Conservation (phyloP, 2,113 vertebrate genomes). For the Forbesichthys papilliferus region DNA sequence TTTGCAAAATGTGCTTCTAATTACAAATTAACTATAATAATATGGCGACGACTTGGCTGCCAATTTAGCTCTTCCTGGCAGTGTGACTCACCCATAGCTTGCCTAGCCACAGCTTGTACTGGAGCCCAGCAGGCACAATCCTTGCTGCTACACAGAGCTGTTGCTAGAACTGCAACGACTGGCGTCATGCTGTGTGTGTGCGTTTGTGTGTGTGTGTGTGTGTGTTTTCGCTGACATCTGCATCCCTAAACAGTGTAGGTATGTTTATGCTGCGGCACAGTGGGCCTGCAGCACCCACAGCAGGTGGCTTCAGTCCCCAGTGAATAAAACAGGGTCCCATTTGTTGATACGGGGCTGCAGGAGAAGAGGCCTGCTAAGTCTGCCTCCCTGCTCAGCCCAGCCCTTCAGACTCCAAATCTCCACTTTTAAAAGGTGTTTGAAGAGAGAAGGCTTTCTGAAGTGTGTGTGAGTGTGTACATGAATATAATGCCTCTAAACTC, state of each 20-base stretch:
- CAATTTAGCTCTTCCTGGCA: constrained; percentile 48
- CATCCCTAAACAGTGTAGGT: constrained; percentile 41
- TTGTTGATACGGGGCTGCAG: constrained; percentile 44
- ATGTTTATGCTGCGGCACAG: constrained; percentile 57
- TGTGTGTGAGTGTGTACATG: not conserved
- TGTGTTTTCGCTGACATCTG: constrained; percentile 17
- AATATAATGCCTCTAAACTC: not conserved
- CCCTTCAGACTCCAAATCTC: constrained; percentile 10
- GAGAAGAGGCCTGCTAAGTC: constrained; percentile 13
- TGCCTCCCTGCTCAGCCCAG: constrained; percentile 12
- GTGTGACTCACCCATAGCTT: constrained; percentile 35
- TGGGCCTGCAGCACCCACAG: constrained; percentile 55
- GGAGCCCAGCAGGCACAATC: constrained; percentile 36
- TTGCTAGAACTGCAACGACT: constrained; percentile 41
- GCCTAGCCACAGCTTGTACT: constrained; percentile 41
- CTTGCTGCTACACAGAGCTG: constrained; percentile 17
- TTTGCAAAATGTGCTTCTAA: not conserved
- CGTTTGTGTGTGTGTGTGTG: constrained; percentile 11
- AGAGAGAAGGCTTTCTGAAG: not conserved
- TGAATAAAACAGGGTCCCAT: constrained; percentile 39
- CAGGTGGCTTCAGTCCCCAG: constrained; percentile 57
- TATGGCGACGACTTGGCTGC: constrained; percentile 11
- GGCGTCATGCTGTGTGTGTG: constrained; percentile 1
- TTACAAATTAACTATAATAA: constrained; percentile 21
- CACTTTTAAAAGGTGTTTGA: not conserved